These are phyloP conservation scores for Drosophila algonquin DNA, from an alignment of 2,888 invertebrate genomes.

Conservation along the genomic window DNA sequence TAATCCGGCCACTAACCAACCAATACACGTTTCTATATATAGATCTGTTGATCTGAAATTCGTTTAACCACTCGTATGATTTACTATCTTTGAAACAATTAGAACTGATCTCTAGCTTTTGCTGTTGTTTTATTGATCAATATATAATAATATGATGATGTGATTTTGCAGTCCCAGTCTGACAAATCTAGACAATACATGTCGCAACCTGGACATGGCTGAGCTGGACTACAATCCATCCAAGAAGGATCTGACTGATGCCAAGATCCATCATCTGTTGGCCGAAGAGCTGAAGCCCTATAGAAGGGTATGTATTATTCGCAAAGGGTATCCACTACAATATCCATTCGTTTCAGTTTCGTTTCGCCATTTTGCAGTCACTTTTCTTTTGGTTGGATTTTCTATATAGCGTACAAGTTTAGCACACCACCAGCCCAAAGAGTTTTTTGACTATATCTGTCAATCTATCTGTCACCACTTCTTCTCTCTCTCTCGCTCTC, in stretches of 20 bases:
- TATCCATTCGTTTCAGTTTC: slow-evolving; percentile 1
- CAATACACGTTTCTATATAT: slow-evolving; percentile 12
- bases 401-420: slow-evolving; percentile 41
- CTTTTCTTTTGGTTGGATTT: slow-evolving; percentile 51
- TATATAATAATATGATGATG: neutral
- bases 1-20: slow-evolving; percentile 12
- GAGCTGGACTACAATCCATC: slow-evolving; percentile 96
- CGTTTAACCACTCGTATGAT: slow-evolving; percentile 72
- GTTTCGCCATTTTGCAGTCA: neutral
- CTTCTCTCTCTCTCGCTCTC: slow-evolving; percentile 16
- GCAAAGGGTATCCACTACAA: neutral
- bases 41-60: slow-evolving; percentile 77
- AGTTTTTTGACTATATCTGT: slow-evolving; percentile 42
- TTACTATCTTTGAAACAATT: neutral
- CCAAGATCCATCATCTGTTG: slow-evolving; percentile 95
- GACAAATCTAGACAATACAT: slow-evolving; percentile 91
- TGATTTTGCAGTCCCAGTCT: slow-evolving; percentile 88
- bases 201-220: slow-evolving; percentile 96
- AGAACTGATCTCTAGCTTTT: neutral
- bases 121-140: neutral
- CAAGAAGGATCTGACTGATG: slow-evolving; percentile 95
- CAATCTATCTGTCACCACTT: slow-evolving; percentile 46
- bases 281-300: slow-evolving; percentile 95
- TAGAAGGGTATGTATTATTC: slow-evolving; percentile 88
- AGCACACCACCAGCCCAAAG: slow-evolving; percentile 59